Evolutionary conservation across 2,113 vertebrate species (phyloP).

Genomic region (Phalacrocorax pelagicus): DNA sequence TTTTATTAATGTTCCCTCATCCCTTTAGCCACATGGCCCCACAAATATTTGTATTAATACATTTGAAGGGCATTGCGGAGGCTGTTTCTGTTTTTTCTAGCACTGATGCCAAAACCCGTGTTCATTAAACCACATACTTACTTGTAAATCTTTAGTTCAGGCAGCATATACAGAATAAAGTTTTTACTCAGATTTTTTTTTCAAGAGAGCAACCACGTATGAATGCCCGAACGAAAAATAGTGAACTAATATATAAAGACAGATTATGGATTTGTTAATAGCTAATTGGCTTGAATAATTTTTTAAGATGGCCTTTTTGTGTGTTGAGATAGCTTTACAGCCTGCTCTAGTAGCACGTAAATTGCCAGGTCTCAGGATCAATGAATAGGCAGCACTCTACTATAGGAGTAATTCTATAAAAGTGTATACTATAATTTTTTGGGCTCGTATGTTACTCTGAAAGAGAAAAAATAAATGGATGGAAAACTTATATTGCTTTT

Average conservation of each 20-base stretch:
- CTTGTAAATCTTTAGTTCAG: neutral
- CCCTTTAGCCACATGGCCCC: neutral
- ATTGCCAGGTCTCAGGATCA: neutral
- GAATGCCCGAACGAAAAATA: neutral
- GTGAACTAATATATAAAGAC: neutral
- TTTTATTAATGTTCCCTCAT: neutral
- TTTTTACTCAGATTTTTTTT: neutral
- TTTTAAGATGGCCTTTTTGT: neutral
- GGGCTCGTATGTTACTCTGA: neutral
- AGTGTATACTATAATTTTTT: slow-evolving; percentile 36
- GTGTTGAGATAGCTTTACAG: neutral
- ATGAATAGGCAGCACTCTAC: neutral
- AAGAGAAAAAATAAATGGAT: slow-evolving; percentile 28
- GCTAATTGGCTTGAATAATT: neutral
- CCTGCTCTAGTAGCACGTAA: neutral
- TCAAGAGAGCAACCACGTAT: neutral
- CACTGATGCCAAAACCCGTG: neutral
- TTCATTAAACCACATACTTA: neutral
- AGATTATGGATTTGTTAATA: neutral
- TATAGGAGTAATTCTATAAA: neutral
- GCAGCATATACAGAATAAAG: neutral
- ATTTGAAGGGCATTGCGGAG: neutral
- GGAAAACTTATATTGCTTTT: slow-evolving; percentile 13
- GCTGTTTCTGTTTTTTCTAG: neutral
- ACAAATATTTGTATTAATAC: neutral